Evolutionary conservation across 2,888 invertebrate genomes (phyloP), one percentile per base, ranked within the genome.

Genomic region (Machimus atricapillus): DNA sequence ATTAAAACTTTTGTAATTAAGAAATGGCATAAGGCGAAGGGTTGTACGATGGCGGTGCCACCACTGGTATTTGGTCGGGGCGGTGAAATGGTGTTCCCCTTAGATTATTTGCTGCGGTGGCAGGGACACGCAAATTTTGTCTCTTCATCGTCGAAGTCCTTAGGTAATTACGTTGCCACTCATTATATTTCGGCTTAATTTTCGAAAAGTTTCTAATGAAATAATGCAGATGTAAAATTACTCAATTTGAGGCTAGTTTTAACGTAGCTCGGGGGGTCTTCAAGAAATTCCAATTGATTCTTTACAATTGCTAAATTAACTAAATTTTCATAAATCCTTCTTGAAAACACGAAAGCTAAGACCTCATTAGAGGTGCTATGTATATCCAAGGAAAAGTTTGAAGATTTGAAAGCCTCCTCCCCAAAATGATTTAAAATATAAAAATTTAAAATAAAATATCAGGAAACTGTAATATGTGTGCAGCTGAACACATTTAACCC

Each of bases 1-100:
- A 81, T 81, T 81, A 81, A 81, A 81, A 81, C 81, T 81, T 81
- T 81, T 52, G 81, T 81, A 81, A 81, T 81, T 81, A 81, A 81
- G 81, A 81, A 81, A 81, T 81, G 52, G 56, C 81, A 81, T 81
- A 78, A 77, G 81, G 56, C 81, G 43, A 81, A 43, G 56, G 56
- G 23, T 81, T 46, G 40, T 37, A 43, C 40, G 40, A 40, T 12
- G 78, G 23, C 40, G 46, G 14, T 78, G 78, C 8, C 66, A 66
- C 9, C 9, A n/a, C 66, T 23, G 27, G 27, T 27, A 66, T 78
- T 78, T 78, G 19, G 37, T n/a, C 40, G 78, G 43, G 43, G 43
- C 14, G 40, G 43, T 40, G 23, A 19, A 43, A 78, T 78, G 12
- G 3, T 23, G 27, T 27, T 14, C n/a, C 40, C 78, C 43, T 78